Base-by-base conservation (phyloP, 2,888 invertebrate genomes). In the Sinopyrophorus schimmeli region DNA sequence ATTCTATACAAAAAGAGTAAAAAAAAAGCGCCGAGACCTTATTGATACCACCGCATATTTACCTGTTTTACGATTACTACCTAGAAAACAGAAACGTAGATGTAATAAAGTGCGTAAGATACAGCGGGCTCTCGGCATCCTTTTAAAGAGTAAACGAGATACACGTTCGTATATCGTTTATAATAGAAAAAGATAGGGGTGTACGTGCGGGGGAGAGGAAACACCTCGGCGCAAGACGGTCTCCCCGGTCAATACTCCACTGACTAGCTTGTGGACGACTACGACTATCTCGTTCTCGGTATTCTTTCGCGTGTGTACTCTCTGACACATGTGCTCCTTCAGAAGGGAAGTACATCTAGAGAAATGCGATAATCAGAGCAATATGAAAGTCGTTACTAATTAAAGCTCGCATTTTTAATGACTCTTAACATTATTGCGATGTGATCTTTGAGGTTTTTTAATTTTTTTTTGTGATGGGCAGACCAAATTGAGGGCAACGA, bases 191-290 rank as follows among this genome's bases (percentile, higher is more conserved):
- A 26, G 51, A 52, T 17, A 17, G 51, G 7, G 21, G 27, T 32
- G 47, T 41, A 10, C 21, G 23, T 40, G 54, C 50, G 57, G 54
- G 47, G 57, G 49, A 42, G 55, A 48, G 50, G 49, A 46, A 43
- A 42, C 53, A 43, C 50, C 52, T 53, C 51, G 53, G 55, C 55
- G 56, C 56, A 58, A 55, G 55, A 55, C 55, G 52, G 54, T 53
- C 52, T 54, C 54, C 55, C 58, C 58, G 58, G 58, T 58, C 58
- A 58, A 58, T 58, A 58, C 58, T 58, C 58, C 44, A 48, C 51
- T 52, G 51, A 52, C 51, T 51, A 50, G 50, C 43, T 51, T 44
- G 51, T 46, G 39, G 40, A 46, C n/a, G n/a, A n/a, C n/a, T n/a
- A n/a, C n/a, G n/a, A n/a, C 34, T 44, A 38, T 40, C 41, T 48